Conservation (phyloP, 2,113 vertebrate genomes). For the Silurus glanis region DNA sequence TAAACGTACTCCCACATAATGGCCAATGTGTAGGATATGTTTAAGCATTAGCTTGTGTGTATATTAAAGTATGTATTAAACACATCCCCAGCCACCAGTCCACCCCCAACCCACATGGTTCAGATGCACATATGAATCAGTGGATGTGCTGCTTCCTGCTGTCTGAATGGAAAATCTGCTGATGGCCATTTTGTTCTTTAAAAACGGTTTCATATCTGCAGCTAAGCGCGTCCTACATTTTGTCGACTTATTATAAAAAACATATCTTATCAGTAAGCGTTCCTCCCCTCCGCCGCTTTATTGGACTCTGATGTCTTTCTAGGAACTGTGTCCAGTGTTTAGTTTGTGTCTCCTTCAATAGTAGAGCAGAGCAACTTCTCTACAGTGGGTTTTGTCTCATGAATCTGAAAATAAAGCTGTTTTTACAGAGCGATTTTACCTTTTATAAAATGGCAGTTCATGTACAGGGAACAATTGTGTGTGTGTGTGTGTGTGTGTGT, state of each 20-base stretch:
- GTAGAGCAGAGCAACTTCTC: background rate
- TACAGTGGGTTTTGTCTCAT: constrained; percentile 2
- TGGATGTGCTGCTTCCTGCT: background rate
- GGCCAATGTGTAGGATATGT: background rate
- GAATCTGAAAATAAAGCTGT: background rate
- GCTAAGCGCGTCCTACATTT: background rate
- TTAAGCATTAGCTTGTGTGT: background rate
- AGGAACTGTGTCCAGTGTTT: background rate
- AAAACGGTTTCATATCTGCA: background rate
- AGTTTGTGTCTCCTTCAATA: background rate
- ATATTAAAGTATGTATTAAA: background rate
- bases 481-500: background rate
- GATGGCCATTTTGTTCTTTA: background rate
- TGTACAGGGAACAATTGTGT: background rate
- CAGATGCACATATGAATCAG: background rate
- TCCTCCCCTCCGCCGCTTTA: background rate
- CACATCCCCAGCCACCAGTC: too few relatives aligned
- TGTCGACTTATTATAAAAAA: constrained; percentile 1
- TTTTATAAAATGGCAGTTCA: background rate
- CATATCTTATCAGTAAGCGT: background rate
- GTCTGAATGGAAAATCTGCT: background rate
- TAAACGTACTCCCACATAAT: too few relatives aligned
- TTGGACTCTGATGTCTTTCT: background rate
- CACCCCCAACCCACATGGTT: background rate
- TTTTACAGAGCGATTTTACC: background rate